Conservation (phyloP, 2,888 invertebrate species). For the Pegoplata infirma region DNA sequence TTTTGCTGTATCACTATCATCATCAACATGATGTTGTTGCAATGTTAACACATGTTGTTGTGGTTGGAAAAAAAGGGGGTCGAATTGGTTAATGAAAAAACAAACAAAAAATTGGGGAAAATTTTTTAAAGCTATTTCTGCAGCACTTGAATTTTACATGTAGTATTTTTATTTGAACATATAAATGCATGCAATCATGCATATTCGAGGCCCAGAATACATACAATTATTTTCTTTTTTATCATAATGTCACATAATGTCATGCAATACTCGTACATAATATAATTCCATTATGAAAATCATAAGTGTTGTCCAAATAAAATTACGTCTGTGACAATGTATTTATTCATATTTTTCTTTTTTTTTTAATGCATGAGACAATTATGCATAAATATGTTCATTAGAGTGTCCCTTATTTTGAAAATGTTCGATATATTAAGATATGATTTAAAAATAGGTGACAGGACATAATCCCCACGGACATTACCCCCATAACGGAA, state of each 20-base stretch:
- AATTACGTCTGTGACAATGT: conserved; percentile 35
- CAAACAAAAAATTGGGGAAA: conserved; percentile 18
- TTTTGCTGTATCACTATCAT: conserved; percentile 28
- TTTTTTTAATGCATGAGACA: no score
- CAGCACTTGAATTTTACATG: conserved; percentile 32
- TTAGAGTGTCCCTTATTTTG: no score
- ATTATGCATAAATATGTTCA: no score
- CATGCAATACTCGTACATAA: no score
- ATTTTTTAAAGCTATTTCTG: conserved; percentile 46
- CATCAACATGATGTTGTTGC: conserved; percentile 54
- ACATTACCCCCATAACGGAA: no score
- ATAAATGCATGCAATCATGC: conserved; percentile 23
- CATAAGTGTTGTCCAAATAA: conserved; percentile 57
- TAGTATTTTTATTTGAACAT: no score
- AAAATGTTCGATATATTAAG: no score
- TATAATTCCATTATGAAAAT: conserved; percentile 57
- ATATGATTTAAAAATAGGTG: no score
- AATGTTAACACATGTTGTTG: conserved; percentile 62
- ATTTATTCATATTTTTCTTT: no score
- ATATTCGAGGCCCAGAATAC: conserved; percentile 5
- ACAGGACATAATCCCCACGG: no score
- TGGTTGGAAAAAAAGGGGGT: conserved; percentile 54
- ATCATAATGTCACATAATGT: conserved; percentile 19
- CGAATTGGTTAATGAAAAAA: conserved; percentile 45
- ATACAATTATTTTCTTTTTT: not conserved